Conservation (phyloP, 2,113 vertebrate genomes). For the Microtus richardsoni region DNA sequence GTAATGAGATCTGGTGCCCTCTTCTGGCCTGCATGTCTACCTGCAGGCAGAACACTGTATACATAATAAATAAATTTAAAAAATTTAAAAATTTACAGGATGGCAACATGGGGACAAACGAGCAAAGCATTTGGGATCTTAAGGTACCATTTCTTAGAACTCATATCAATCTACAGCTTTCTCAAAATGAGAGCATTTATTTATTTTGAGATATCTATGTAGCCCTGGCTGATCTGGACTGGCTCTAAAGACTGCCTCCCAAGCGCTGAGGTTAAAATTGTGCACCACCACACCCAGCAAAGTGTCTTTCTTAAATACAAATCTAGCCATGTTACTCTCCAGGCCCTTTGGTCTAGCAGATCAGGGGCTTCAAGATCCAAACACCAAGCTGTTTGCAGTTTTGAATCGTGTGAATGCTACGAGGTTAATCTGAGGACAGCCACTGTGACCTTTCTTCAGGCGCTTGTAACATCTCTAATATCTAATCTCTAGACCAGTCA, state of each 20-base stretch:
- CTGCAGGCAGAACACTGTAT: too few relatives aligned
- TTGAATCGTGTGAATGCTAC: neutral
- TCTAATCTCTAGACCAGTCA: neutral
- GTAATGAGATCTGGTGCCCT: too few relatives aligned
- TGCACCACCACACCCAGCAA: neutral
- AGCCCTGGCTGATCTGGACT: neutral
- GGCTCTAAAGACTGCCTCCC: neutral
- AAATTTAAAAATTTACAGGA: neutral
- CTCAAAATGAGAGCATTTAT: neutral
- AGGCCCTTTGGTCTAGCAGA: neutral
- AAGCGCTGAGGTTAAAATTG: neutral
- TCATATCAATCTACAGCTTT: neutral
- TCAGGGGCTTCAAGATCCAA: neutral
- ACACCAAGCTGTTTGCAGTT: neutral
- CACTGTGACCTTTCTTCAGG: neutral
- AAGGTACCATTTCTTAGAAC: neutral
- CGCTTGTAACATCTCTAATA: neutral
- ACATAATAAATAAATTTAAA: too few relatives aligned
- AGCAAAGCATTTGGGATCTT: neutral
- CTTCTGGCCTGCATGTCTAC: too few relatives aligned
- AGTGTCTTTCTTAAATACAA: constrained; percentile 20
- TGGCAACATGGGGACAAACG: neutral
- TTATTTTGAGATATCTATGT: neutral
- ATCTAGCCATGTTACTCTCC: neutral
- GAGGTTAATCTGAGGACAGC: neutral